phyloP scores from a whole-genome alignment of 2,797 vertebrate genomes.

The Champsocephalus esox region DNA sequence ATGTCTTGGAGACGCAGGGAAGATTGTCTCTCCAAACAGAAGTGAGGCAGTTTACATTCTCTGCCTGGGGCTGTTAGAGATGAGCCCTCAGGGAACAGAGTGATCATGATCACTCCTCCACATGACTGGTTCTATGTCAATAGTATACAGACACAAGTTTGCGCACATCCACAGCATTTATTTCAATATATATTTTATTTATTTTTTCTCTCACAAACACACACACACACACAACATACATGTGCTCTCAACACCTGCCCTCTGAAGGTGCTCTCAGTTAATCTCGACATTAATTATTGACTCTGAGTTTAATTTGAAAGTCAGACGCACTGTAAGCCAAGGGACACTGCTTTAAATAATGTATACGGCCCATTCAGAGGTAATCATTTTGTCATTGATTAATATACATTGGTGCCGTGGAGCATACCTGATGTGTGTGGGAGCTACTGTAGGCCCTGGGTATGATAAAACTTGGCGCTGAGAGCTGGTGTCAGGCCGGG shows the following conservation, averaged over 20 bases:
- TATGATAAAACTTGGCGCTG: conserved; percentile 78
- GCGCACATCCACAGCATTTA: conserved; percentile 9
- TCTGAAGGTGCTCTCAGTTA: conserved; percentile 80
- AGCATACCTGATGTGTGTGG: conserved; percentile 82
- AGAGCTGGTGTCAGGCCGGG: conserved; percentile 70
- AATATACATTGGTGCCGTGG: conserved; percentile 80
- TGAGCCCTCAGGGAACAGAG: conserved; percentile 58
- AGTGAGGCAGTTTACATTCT: conserved; percentile 57
- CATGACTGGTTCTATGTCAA: conserved; percentile 90
- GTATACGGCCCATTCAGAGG: conserved; percentile 84
- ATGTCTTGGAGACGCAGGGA: conserved; percentile 37
- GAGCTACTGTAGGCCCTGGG: conserved; percentile 41
- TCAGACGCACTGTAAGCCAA: conserved; percentile 83
- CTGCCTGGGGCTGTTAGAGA: conserved; percentile 53
- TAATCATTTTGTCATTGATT: conserved; percentile 87
- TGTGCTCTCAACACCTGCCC: conserved; percentile 77
- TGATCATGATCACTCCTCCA: conserved; percentile 84
- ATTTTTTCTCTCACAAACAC: conserved; percentile 1
- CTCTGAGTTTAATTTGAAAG: conserved; percentile 86
- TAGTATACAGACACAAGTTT: conserved; percentile 71
- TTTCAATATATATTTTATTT: conserved; percentile 6
- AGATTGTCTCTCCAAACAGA: conserved; percentile 48
- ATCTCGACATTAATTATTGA: conserved; percentile 88
- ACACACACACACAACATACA: conserved; percentile 38
- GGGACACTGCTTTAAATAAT: conserved; percentile 86